Conservation (phyloP, 2,797 vertebrate species). For the Podargus strigoides region DNA sequence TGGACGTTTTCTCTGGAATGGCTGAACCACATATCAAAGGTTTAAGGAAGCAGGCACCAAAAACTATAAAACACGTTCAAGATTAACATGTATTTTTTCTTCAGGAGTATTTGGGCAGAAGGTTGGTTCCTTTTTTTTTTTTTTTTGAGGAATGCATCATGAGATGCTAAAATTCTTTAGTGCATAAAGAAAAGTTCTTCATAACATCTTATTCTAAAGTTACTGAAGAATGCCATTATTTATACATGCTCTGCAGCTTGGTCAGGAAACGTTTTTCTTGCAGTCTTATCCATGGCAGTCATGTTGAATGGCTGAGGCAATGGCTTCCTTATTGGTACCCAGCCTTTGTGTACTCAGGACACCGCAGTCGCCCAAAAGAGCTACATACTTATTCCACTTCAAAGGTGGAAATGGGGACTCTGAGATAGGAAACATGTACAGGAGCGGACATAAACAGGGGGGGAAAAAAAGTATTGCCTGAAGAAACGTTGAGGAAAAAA, state of each 20-base stretch:
- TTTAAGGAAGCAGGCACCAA: background rate
- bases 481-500: background rate
- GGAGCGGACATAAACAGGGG: background rate
- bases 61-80: background rate
- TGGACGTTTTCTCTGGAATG: background rate
- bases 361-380: background rate
- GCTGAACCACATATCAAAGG: background rate
- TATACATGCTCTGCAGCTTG: background rate
- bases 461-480: background rate
- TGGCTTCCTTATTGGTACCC: background rate
- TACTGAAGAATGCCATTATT: background rate
- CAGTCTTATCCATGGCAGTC: background rate
- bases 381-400: background rate
- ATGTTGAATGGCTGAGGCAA: background rate
- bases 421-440: background rate
- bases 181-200: background rate
- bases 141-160: background rate
- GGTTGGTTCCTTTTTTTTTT: background rate
- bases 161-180: background rate
- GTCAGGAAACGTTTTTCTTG: background rate
- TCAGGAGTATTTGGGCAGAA: background rate
- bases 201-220: background rate
- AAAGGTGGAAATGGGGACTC: background rate
- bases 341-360: background rate
- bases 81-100: background rate